Base-by-base conservation (phyloP, 2,888 invertebrate species). In the Drosophila mercatorum region DNA sequence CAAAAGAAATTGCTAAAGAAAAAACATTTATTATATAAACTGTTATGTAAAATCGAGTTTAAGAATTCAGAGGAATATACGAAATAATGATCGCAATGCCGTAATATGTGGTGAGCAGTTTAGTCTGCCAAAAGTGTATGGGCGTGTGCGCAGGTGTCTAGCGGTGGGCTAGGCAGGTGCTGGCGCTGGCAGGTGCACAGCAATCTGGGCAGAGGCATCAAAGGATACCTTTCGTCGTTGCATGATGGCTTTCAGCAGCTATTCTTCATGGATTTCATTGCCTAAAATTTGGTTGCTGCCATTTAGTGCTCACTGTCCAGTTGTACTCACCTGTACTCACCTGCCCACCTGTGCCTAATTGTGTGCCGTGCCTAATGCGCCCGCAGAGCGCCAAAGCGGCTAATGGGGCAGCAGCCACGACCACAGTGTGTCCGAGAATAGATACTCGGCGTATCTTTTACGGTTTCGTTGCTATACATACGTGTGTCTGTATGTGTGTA, bases 281-380 rank as follows among this genome's bases (percentile, higher is more conserved):
- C 11, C 17, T 11, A 34, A n/a, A 36, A 65, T 56, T 71, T 55
- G 17, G 17, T 17, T 17, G 17, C 17, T 17, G 17, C 2, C 22
- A 22, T 22, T 22, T 22, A 22, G 22, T 52, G 44, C 38, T 46
- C 12, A 40, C 11, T 38, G 26, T 53, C 17, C 41, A 10, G 28
- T 47, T 53, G 22, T 36, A 12, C 2, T 6, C 67, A 31, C 7
- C 31, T 34, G 10, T 10, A 34, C 14, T 36, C 40, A 36, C 12
- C 47, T 78, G 8, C 17, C 41, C 40, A 36, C 12, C 47, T 78
- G 74, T 55, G 75, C 79, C 51, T 78, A 78, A 78, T 78, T 76
- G 57, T 76, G 61, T 58, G 64, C 58, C 60, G 78, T 75, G 46
- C 72, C 58, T 77, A 74, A 78, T 78, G 66, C 78, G 61, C 34